Conservation (phyloP, 1,140 invertebrate species). For the Hylyphantes graminicola region DNA sequence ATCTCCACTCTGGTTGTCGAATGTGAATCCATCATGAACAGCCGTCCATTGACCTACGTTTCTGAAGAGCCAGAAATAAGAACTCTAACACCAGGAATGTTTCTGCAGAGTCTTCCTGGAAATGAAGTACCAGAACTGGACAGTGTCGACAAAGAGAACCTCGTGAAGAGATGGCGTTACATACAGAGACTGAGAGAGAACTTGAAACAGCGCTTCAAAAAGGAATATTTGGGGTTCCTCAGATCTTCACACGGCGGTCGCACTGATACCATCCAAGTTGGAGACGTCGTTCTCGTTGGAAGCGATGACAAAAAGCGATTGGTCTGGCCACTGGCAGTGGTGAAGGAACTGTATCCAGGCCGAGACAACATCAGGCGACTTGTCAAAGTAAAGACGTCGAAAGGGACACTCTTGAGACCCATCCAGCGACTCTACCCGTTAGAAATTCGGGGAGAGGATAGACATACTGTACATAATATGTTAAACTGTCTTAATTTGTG, state of each 20-base stretch:
- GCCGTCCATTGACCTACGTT: constrained; percentile 24
- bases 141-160: neutral
- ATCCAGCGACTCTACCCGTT: too few relatives aligned
- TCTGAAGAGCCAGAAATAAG: constrained; percentile 20
- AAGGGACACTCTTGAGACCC: too few relatives aligned
- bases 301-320: too few relatives aligned
- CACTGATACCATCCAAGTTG: too few relatives aligned
- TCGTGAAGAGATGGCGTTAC: constrained; percentile 23
- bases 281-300: too few relatives aligned
- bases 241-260: neutral
- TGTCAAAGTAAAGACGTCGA: too few relatives aligned
- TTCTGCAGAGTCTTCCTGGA: constrained; percentile 10
- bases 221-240: constrained; percentile 38
- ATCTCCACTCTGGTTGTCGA: constrained; percentile 19
- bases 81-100: constrained; percentile 1
- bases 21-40: constrained; percentile 32
- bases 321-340: too few relatives aligned
- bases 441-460: too few relatives aligned
- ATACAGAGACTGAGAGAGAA: constrained; percentile 13
- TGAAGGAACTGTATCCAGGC: too few relatives aligned
- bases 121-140: constrained; percentile 32
- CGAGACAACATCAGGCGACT: too few relatives aligned
- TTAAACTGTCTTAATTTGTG: too few relatives aligned
- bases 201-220: constrained; percentile 13
- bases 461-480: too few relatives aligned